Percentiles rank a stretch among this genome's conserved stretches.
These are phyloP conservation scores for Thyatira batis DNA, from an alignment of 2,888 invertebrate species.

Conservation along the genomic window DNA sequence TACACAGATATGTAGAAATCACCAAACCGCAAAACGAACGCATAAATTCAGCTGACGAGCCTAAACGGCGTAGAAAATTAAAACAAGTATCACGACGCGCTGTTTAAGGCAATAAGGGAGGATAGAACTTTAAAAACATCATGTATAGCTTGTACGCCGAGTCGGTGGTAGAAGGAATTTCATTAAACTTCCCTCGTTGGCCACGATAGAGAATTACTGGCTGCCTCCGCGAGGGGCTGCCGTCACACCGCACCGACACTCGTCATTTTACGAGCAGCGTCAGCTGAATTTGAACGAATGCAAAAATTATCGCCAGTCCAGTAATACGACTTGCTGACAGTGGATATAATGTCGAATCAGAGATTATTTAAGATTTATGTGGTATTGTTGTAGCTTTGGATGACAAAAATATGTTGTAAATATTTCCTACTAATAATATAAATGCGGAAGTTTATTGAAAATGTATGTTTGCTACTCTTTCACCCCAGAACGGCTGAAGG, in stretches of 20 bases:
- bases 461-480: too few species aligned
- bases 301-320: neutral
- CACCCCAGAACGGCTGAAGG: too few species aligned
- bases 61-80: neutral
- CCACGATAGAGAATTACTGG: conserved; percentile 55
- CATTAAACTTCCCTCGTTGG: conserved; percentile 70
- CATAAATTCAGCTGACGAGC: neutral
- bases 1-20: too few species aligned
- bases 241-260: conserved; percentile 36
- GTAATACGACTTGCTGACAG: neutral
- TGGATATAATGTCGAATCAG: neutral
- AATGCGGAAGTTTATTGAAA: too few species aligned
- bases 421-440: too few species aligned
- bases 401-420: too few species aligned
- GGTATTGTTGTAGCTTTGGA: too few species aligned
- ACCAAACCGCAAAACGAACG: too few species aligned
- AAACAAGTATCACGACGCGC: neutral
- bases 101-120: conserved; percentile 9
- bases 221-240: conserved; percentile 26
- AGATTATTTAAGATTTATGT: too few species aligned
- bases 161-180: conserved; percentile 57
- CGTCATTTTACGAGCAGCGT: neutral
- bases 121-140: conserved; percentile 29
- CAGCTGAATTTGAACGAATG: neutral
- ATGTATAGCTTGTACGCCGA: conserved; percentile 29